Evolutionary conservation across 2,113 vertebrate species (phyloP).

Genomic region (Gadus macrocephalus): DNA sequence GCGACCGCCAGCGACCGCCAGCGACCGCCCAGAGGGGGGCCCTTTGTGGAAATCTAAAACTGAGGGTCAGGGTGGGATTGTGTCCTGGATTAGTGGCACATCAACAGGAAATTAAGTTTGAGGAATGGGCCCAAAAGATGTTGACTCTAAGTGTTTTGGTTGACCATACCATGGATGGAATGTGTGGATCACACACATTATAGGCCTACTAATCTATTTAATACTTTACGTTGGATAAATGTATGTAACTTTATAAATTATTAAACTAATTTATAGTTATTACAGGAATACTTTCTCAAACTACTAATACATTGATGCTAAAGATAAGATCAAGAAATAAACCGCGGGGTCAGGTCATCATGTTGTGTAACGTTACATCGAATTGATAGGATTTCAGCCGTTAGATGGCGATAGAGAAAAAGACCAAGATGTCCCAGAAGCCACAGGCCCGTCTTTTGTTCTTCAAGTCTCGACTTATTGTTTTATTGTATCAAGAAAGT

Average conservation of each 20-base stretch:
- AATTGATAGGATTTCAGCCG: not conserved
- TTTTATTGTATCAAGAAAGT: no score
- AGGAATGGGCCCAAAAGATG: not conserved
- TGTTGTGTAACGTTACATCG: not conserved
- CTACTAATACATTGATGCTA: no score
- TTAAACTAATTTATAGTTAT: no score
- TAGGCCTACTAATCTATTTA: not conserved
- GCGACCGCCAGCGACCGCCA: no score
- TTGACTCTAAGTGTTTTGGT: not conserved
- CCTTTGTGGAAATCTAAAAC: slow-evolving; percentile 5
- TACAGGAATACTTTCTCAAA: no score
- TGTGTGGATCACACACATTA: not conserved
- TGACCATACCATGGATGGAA: no score
- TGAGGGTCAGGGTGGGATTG: slow-evolving; percentile 3
- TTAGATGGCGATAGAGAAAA: slow-evolving; percentile 29
- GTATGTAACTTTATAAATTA: no score
- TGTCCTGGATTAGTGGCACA: slow-evolving; percentile 11
- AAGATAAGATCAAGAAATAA: no score
- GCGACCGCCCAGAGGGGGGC: not conserved
- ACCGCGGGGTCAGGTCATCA: not conserved
- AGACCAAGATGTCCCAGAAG: not conserved
- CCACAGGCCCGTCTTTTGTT: no score
- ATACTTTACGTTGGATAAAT: no score
- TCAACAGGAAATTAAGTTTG: slow-evolving; percentile 20
- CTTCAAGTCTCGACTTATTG: no score